Base-by-base conservation (phyloP, 2,797 vertebrate genomes). In the Amniataba percoides region DNA sequence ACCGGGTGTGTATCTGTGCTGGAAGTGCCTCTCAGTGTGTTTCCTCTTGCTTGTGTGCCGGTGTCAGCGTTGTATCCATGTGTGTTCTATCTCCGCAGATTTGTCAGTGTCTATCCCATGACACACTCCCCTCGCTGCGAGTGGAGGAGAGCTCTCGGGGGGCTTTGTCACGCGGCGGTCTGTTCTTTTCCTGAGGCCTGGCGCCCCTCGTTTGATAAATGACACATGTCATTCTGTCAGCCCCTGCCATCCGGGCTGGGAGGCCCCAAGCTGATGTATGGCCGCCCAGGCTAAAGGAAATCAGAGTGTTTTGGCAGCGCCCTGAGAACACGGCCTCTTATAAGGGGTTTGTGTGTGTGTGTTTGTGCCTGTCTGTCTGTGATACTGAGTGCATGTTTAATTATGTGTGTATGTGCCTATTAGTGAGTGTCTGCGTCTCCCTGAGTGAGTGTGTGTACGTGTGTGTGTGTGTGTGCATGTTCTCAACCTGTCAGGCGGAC, bases 201-300 rank as follows among this genome's bases (percentile, higher is more conserved):
- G 97, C 97, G 97, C 96, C 97, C 88, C 93, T 74, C 55, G 77
- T 97, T 98, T 99, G 98, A 99, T 99, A 99, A 99, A 99, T 99
- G 98, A 99, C 98, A 99, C 97, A 96, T 97, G 98, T 98, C 98
- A 99, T 99, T 99, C 97, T 99, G 98, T 99, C 98, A 98, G 96
- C 93, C 96, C 96, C 96, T 98, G 97, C 98, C 97, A 97, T 96
- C 95, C 97, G 97, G 97, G 96, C 97, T 97, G 97, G 97, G 98
- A 97, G 97, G 97, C 95, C 97, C 74, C 85, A 2, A 83, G 88
- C 95, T 99, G 98, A 99, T 99, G 96, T 97, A 99, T 98, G 96
- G 96, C 96, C 94, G 94, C 84, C 92, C 94, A 94, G 96, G 90
- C 94, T 97, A 97, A 97, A 98, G 97, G 98, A 98, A 99, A 98